Percentiles rank a stretch among this genome's conserved stretches.
These are phyloP conservation scores for Gryllus bimaculatus DNA, from an alignment of 1,140 invertebrate species.

Conservation along the genomic window DNA sequence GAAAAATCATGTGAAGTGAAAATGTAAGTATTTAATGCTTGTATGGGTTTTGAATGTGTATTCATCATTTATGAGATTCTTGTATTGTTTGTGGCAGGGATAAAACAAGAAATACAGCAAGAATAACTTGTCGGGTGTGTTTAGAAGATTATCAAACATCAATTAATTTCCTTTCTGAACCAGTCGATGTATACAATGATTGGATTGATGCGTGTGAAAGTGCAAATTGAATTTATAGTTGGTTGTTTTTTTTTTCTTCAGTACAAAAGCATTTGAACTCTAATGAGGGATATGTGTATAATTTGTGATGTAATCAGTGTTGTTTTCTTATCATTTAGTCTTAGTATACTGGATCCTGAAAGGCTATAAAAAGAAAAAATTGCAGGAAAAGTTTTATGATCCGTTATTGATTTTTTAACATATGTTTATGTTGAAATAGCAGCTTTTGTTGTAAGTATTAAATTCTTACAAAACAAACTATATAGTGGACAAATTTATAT, in stretches of 20 bases:
- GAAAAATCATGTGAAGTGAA: constrained; percentile 99
- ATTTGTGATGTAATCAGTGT: not conserved
- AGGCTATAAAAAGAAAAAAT: no score
- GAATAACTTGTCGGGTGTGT: constrained; percentile 90
- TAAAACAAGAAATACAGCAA: constrained; percentile 80
- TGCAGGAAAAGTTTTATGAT: no score
- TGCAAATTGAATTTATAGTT: constrained; percentile 55
- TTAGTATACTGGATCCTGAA: no score
- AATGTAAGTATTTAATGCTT: constrained; percentile 66
- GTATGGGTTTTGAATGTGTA: constrained; percentile 14
- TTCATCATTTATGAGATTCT: not conserved
- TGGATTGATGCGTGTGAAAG: constrained; percentile 98
- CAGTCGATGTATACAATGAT: constrained; percentile 98
- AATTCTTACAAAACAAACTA: no score
- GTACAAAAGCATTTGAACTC: not conserved
- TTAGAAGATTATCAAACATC: constrained; percentile 93
- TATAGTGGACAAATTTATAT: no score
- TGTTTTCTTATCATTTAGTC: not conserved
- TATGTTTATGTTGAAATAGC: no score
- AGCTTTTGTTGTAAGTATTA: no score
- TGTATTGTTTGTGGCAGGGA: constrained; percentile 60
- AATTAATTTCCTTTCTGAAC: constrained; percentile 93
- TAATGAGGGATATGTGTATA: not conserved
- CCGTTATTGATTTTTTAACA: no score
- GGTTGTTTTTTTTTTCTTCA: not conserved